phyloP scores from a whole-genome alignment of 2,113 vertebrate genomes.

The Guaruba guarouba region DNA sequence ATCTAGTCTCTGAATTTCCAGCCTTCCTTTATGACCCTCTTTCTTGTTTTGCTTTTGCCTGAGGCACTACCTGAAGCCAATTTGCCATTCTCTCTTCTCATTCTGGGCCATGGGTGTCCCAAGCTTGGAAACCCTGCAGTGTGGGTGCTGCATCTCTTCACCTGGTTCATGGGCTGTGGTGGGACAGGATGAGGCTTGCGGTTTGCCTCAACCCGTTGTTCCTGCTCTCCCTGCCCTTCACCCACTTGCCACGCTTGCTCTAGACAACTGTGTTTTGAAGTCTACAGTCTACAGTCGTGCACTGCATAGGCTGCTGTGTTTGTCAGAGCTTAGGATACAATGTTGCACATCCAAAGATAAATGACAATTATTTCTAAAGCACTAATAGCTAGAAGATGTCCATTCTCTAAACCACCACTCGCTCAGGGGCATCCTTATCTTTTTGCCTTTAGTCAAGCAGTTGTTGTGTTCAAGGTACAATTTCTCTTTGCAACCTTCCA shows the following conservation, averaged over 20 bases:
- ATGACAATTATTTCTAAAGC: rapidly evolving
- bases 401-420: not conserved
- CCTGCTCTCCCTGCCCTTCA: not conserved
- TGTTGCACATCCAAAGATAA: not conserved
- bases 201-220: not conserved
- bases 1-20: not conserved
- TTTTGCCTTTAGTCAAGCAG: not conserved
- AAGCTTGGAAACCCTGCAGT: not conserved
- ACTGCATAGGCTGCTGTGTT: rapidly evolving
- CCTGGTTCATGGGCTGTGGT: not conserved
- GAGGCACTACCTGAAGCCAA: rapidly evolving
- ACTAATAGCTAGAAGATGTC: not conserved
- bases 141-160: rapidly evolving
- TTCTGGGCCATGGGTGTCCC: not conserved
- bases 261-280: not conserved
- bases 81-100: rapidly evolving
- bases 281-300: not conserved
- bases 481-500: not conserved
- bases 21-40: not conserved
- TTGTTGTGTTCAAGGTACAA: not conserved
- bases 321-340: not conserved
- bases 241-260: rapidly evolving
- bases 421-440: not conserved
- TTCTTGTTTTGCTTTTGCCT: not conserved
- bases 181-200: rapidly evolving